phyloP scores from a whole-genome alignment of 2,113 vertebrate genomes.

The Xyliphius kryptos region DNA sequence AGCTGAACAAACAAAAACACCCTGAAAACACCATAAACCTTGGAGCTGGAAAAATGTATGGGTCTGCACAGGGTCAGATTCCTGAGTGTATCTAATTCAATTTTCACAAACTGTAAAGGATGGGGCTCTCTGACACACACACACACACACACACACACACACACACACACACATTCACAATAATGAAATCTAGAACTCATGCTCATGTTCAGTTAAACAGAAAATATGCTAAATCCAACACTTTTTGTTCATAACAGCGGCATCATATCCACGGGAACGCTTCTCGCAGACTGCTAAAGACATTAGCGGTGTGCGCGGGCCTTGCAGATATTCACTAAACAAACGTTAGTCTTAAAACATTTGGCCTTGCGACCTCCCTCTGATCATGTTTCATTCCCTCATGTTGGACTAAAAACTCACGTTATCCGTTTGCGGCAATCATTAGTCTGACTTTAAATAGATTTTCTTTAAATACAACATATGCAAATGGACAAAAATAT shows the following conservation, averaged over 20 bases:
- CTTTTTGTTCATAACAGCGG: too few relatives aligned
- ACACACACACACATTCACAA: slow-evolving; percentile 5
- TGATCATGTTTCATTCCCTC: slow-evolving; percentile 80
- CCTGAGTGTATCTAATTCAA: slow-evolving; percentile 73
- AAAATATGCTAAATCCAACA: too few relatives aligned
- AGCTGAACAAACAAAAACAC: slow-evolving; percentile 77
- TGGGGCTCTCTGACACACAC: slow-evolving; percentile 21
- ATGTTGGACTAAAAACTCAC: slow-evolving; percentile 44
- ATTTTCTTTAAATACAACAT: too few relatives aligned
- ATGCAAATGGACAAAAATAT: too few relatives aligned
- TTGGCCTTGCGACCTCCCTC: slow-evolving; percentile 84
- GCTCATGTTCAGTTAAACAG: neutral
- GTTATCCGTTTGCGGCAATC: too few relatives aligned
- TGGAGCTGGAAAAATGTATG: slow-evolving; percentile 64
- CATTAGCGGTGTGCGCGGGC: slow-evolving; percentile 79
- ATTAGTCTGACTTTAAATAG: too few relatives aligned
- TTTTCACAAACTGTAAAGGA: slow-evolving; percentile 73
- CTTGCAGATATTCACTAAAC: slow-evolving; percentile 92
- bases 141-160: slow-evolving; percentile 6
- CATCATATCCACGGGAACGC: too few relatives aligned
- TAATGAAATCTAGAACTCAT: neutral
- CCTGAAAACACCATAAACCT: slow-evolving; percentile 63
- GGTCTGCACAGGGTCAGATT: slow-evolving; percentile 68
- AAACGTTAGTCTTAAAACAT: slow-evolving; percentile 99
- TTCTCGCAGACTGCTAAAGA: slow-evolving; percentile 83